phyloP scores from a whole-genome alignment of 2,888 invertebrate species.

The Eristalis intricaria region DNA sequence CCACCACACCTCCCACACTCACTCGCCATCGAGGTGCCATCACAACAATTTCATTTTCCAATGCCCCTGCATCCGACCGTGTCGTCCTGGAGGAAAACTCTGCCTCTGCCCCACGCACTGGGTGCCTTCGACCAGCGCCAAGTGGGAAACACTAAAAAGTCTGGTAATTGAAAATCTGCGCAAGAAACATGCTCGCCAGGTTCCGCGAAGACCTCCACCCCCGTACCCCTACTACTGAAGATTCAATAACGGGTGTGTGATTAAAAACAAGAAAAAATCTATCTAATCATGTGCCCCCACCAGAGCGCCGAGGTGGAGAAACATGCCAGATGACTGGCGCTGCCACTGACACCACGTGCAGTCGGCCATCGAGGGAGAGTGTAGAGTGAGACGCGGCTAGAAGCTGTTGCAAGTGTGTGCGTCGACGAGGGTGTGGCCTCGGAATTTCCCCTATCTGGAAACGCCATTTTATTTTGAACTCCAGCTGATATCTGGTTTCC shows the following conservation, averaged over 20 bases:
- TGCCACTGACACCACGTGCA: constrained; percentile 52
- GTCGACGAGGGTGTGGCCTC: constrained; percentile 45
- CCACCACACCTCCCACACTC: background rate
- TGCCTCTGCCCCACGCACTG: background rate
- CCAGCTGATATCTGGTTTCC: constrained; percentile 20
- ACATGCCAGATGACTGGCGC: constrained; percentile 33
- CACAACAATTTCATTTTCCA: constrained; percentile 58
- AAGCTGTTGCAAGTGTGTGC: background rate
- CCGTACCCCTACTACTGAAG: too few species aligned
- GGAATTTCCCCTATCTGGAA: constrained; percentile 34
- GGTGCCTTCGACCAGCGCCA: background rate
- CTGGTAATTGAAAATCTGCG: constrained; percentile 66
- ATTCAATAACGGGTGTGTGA: constrained; percentile 80
- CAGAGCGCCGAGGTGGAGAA: constrained; percentile 11
- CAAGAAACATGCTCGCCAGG: constrained; percentile 64
- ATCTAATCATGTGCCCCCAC: constrained; percentile 80
- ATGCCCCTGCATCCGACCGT: background rate
- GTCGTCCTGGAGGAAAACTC: background rate
- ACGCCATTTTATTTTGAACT: constrained; percentile 62
- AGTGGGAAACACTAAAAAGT: constrained; percentile 41
- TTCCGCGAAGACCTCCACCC: constrained; percentile 51
- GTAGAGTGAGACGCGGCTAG: constrained; percentile 14
- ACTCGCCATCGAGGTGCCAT: constrained; percentile 32
- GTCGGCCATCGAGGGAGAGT: constrained; percentile 61
- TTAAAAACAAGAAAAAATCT: constrained; percentile 82